Evolutionary conservation across 1,140 invertebrate species (phyloP), one percentile per base, ranked within the genome.

Genomic region (Amphibalanus amphitrite): DNA sequence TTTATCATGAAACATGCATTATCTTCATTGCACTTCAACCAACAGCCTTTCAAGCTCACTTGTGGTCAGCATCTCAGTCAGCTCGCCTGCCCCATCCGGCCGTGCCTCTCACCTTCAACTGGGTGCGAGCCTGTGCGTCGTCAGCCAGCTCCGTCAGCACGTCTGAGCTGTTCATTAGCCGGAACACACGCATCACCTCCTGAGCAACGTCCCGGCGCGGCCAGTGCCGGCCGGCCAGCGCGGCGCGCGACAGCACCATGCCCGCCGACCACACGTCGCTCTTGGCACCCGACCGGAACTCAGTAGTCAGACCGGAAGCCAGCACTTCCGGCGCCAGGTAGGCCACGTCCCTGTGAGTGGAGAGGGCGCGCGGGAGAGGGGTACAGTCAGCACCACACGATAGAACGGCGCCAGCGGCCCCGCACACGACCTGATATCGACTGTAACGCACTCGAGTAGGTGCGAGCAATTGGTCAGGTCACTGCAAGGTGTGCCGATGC

Each of bases 261-360:
- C 92, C 95, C 71, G 96, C 80, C 3, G 92, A 89, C 95, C 95
- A 98, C 13, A 93, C 84, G 82, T 97, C 95, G 70, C 38, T 69
- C 29, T 40, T 70, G 40, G 25, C 68, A 38, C 64, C 71, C 68
- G 73, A 74, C 64, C 71, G 75, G 69, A 75, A 76, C 68, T 85
- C 69, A 69, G 68, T 70, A 71, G 15, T 73, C 82, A 73, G 82
- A 83, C 23, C 90, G 77, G 28, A 26, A 25, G 65, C 65, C 77
- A 93, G 84, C 68, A 90, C 87, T 82, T 97, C 94, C 3, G 94
- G 94, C 69, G 93, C 87, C 74, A 90, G 85, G 79, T 94, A 95
- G 74, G 88, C 86, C 29, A 91, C 86, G 76, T 86, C 81, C 28
- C 88, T 89, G 73, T 17, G 28, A 47, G 4, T 26, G 23, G 70